Evolutionary conservation across 2,797 vertebrate species (phyloP).

Genomic region (Tamandua tetradactyla): DNA sequence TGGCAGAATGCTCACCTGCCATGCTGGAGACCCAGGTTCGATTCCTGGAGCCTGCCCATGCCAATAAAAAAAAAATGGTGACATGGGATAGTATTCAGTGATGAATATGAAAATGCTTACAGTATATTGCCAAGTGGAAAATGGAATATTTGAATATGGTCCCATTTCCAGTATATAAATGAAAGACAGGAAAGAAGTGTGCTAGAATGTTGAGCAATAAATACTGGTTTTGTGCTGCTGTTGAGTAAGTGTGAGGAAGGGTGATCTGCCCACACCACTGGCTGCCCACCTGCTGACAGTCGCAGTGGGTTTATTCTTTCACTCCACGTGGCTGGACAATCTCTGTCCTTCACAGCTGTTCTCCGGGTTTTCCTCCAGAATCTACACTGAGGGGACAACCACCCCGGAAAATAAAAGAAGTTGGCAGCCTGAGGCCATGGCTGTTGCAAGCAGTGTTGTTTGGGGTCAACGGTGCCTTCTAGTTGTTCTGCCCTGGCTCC

Average conservation of each 20-base stretch:
- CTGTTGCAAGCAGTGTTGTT: neutral
- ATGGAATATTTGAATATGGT: neutral
- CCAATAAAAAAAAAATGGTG: no score
- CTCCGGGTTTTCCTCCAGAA: neutral
- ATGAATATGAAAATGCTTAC: neutral
- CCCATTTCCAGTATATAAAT: neutral
- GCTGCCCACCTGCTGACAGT: neutral
- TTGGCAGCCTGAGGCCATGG: neutral
- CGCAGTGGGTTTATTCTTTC: neutral
- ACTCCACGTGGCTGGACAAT: rapidly evolving
- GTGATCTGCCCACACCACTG: neutral
- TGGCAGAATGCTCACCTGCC: no score
- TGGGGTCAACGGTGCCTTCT: neutral
- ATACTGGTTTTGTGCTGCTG: neutral
- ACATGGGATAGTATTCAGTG: neutral
- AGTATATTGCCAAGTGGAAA: neutral
- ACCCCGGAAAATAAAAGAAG: neutral
- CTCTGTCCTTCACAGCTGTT: neutral
- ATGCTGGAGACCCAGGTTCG: no score
- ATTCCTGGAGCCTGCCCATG: no score
- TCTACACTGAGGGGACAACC: neutral
- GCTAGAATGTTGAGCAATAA: neutral
- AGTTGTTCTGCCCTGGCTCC: neutral
- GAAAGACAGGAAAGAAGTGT: neutral
- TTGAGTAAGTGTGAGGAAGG: neutral